Percentiles rank a stretch among this genome's conserved stretches.
These are phyloP conservation scores for Drosophila ohnishii DNA, from an alignment of 1,140 invertebrate species.

Conservation along the genomic window DNA sequence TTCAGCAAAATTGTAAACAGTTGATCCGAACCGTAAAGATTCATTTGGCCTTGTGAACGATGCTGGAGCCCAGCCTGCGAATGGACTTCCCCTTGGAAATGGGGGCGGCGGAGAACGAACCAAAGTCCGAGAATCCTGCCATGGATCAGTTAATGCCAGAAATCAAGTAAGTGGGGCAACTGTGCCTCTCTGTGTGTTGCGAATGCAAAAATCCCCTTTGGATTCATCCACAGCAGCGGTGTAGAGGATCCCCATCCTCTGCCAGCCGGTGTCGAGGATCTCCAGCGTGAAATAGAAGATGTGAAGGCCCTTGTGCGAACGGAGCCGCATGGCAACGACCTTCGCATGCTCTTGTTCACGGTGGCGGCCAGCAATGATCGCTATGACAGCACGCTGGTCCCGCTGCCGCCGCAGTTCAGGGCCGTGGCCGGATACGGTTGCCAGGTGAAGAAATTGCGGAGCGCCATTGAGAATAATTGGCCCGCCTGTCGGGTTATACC, in stretches of 20 bases:
- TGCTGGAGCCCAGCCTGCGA: not conserved
- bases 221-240: not conserved
- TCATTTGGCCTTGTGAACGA: not conserved
- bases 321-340: slow-evolving; percentile 6
- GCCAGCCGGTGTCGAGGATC: accelerated
- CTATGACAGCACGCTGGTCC: not conserved
- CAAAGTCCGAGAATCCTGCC: not conserved
- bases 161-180: not conserved
- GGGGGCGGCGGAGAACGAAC: not conserved
- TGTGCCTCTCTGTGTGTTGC: too few relatives aligned
- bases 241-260: too few relatives aligned
- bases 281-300: not conserved
- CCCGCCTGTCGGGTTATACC: not conserved
- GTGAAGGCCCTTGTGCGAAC: not conserved
- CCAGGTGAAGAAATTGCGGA: not conserved
- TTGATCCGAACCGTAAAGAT: not conserved
- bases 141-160: not conserved
- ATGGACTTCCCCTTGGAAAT: not conserved
- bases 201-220: not conserved
- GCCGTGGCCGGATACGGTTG: not conserved
- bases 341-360: slow-evolving; percentile 7
- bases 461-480: not conserved
- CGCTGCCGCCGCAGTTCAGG: slow-evolving; percentile 13
- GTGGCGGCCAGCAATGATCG: not conserved
- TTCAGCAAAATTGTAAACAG: slow-evolving; percentile 6